phyloP scores from a whole-genome alignment of 2,888 invertebrate species.

The Plagodis dolabraria region DNA sequence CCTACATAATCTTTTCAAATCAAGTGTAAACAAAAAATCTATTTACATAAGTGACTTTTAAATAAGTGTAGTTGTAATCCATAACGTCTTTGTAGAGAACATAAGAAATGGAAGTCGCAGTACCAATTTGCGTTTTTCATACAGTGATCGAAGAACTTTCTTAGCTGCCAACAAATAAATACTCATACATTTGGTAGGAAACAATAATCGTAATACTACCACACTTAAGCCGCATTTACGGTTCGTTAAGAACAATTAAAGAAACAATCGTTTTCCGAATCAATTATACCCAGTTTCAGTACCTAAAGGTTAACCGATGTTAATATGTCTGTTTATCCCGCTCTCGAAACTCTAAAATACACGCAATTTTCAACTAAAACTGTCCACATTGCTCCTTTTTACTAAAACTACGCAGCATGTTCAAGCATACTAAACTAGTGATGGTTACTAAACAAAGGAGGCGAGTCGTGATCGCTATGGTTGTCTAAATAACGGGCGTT shows the following conservation, averaged over 20 bases:
- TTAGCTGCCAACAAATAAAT: too few species aligned
- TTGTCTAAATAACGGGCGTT: constrained; percentile 20
- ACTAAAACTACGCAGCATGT: too few species aligned
- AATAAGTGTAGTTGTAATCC: too few species aligned
- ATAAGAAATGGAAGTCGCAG: too few species aligned
- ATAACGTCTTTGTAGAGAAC: too few species aligned
- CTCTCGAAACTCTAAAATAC: constrained; percentile 1
- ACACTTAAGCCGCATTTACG: constrained; percentile 4
- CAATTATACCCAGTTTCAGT: constrained; percentile 32
- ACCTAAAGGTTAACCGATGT: constrained; percentile 34
- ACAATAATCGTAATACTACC: constrained; percentile 1
- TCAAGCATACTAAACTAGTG: constrained; percentile 6
- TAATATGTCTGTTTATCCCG: constrained; percentile 30
- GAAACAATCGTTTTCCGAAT: constrained; percentile 28
- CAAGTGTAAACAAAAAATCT: too few species aligned
- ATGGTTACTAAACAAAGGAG: constrained; percentile 10
- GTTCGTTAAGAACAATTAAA: constrained; percentile 12
- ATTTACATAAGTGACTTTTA: too few species aligned
- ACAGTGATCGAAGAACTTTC: too few species aligned
- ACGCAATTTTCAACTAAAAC: background rate
- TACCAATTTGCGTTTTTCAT: too few species aligned
- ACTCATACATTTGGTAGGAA: too few species aligned
- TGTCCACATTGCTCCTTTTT: constrained; percentile 20
- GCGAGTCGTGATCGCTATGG: constrained; percentile 5
- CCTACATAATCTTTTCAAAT: too few species aligned